These are phyloP conservation scores for Drosophila leonis DNA, from an alignment of 2,888 invertebrate species.

Conservation along the genomic window DNA sequence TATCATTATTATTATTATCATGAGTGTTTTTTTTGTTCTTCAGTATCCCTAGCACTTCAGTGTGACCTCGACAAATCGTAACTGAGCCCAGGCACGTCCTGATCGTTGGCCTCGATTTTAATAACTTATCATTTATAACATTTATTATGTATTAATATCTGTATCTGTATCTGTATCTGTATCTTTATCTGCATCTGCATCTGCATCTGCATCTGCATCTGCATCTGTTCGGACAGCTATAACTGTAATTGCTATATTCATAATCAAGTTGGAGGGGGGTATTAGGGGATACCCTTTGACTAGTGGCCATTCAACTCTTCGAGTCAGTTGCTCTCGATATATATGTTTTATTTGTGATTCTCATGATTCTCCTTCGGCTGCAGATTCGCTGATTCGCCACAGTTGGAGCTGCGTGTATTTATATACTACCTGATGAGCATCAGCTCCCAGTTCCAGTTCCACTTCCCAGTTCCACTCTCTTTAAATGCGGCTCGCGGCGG, in stretches of 20 bases:
- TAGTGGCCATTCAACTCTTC: constrained; percentile 50
- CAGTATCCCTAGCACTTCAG: not conserved
- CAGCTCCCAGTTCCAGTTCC: constrained; percentile 22
- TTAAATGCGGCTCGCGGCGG: constrained; percentile 61
- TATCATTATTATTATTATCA: not conserved
- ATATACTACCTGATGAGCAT: constrained; percentile 32
- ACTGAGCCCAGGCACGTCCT: constrained; percentile 16
- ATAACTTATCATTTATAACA: constrained; percentile 66
- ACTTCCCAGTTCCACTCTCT: constrained; percentile 17
- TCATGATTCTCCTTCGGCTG: constrained; percentile 30
- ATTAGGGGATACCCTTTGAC: constrained; percentile 1
- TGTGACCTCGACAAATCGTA: constrained; percentile 19
- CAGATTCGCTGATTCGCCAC: constrained; percentile 23
- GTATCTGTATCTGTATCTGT: not conserved
- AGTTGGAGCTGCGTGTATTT: constrained; percentile 14
- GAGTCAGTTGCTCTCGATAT: constrained; percentile 13
- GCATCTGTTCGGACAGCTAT: not conserved
- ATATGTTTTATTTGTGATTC: constrained; percentile 37
- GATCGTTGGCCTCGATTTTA: constrained; percentile 47
- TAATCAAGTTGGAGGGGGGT: constrained; percentile 9
- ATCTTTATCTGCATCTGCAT: not conserved
- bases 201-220: constrained; percentile 1
- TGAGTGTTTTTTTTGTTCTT: not conserved
- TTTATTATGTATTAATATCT: constrained; percentile 14
- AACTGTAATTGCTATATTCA: constrained; percentile 2